Percentiles rank a stretch among this genome's conserved stretches.
These are phyloP conservation scores for Achroia grisella DNA, from an alignment of 1,140 invertebrate genomes.

Conservation along the genomic window DNA sequence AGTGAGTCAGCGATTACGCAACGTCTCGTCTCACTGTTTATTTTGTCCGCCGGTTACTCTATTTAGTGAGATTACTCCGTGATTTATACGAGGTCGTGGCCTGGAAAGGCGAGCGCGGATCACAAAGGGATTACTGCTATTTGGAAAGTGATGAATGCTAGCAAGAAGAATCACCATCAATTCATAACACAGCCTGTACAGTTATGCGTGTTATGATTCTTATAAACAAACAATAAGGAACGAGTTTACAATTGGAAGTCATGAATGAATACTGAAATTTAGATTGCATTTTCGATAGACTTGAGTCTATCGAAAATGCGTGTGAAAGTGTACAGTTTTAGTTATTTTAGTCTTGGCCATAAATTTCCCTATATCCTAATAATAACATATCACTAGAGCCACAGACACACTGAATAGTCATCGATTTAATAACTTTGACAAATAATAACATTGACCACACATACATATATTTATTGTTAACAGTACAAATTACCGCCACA, in stretches of 20 bases:
- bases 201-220: neutral
- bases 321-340: no score
- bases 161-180: neutral
- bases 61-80: constrained; percentile 43
- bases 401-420: no score
- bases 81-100: constrained; percentile 44
- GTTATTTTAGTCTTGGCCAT: no score
- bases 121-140: constrained; percentile 12
- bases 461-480: no score
- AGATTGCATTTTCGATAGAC: neutral
- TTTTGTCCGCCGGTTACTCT: constrained; percentile 42
- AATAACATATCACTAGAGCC: no score
- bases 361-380: no score
- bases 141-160: constrained; percentile 18
- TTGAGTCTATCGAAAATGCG: no score
- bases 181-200: neutral
- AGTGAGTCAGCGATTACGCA: constrained; percentile 58
- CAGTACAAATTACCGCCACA: no score
- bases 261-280: no score
- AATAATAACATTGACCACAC: no score
- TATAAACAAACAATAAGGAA: constrained; percentile 1
- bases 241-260: constrained; percentile 6
- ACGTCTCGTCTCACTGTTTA: constrained; percentile 41
- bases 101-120: constrained; percentile 9
- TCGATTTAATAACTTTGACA: no score